phyloP scores from a whole-genome alignment of 1,140 invertebrate genomes.

The Pseudobourletiella spinata region DNA sequence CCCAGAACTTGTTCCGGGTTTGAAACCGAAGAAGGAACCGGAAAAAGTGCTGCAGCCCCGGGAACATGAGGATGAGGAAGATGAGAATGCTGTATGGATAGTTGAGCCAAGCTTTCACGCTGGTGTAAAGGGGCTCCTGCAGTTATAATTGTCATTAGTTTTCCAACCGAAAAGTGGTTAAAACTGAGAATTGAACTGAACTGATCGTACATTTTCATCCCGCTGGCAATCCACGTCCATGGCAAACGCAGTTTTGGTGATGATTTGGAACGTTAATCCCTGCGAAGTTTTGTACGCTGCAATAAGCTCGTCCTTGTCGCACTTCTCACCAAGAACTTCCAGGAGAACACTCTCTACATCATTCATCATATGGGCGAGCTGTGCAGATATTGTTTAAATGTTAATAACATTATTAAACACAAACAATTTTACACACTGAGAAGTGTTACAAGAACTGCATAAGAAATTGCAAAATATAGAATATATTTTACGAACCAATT shows the following conservation, averaged over 20 bases:
- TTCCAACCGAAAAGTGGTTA: too few relatives aligned
- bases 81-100: constrained; percentile 28
- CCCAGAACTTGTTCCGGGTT: constrained; percentile 26
- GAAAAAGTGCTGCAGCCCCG: constrained; percentile 28
- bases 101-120: constrained; percentile 27
- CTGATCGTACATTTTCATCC: constrained; percentile 31
- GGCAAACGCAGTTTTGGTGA: constrained; percentile 34
- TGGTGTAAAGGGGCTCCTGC: constrained; percentile 30
- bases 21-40: constrained; percentile 30
- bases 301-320: constrained; percentile 19
- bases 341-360: constrained; percentile 30
- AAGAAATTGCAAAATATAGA: neutral
- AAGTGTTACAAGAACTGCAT: neutral
- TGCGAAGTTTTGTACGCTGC: constrained; percentile 29
- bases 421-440: neutral
- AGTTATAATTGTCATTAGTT: too few relatives aligned
- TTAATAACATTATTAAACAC: neutral
- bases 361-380: constrained; percentile 34
- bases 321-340: constrained; percentile 34
- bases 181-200: constrained; percentile 3
- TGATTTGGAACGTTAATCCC: constrained; percentile 33
- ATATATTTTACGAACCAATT: constrained; percentile 7
- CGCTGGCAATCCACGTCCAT: constrained; percentile 34
- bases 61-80: constrained; percentile 35
- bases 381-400: neutral